Evolutionary conservation across 2,113 vertebrate species (phyloP), one percentile per base, ranked within the genome.

Genomic region (Collichthys lucidus): DNA sequence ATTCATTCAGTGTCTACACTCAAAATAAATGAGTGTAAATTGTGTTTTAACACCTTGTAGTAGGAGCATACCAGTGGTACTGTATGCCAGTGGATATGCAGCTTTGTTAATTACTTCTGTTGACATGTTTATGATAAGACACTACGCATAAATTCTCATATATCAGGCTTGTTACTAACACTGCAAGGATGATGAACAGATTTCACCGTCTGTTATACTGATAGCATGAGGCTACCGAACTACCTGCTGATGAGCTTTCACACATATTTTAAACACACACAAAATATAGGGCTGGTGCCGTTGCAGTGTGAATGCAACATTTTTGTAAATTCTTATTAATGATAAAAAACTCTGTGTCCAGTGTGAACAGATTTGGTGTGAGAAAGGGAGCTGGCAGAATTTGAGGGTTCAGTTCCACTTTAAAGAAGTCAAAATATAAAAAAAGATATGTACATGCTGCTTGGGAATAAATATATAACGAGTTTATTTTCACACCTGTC

Each of bases 401-500:
- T 35, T 35, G 35, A 35, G 35, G 35, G 35, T 40, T 40, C 2
- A 40, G 35, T 40, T 40, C 5, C 35, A 40, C 35, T 40, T 40
- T 35, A 5, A 74, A 12, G 5, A 3, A 46, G 52, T 60, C 19
- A 64, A 53, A 16, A 71, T 11, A 29, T 4, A 20, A 63, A 56
- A 31, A 55, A 31, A 63, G 9, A 40, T 40, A 8, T 22, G 19
- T 24, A 42, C 40, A 24, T 9, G 35, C 4, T 22, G 40, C 63
- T 9, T 44, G n/a, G 52, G 9, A 67, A 26, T 70, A 65, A 63
- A 60, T 10, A 49, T 74, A 4, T 26, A 47, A 26, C 24, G 40
- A 76, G 31, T 29, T 40, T 19, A 55, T 74, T 82, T 81, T 24
- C 78, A 11, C 94, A 99, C 98, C 98, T 96, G 95, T 99, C 98